Evolutionary conservation across 2,888 invertebrate genomes (phyloP).

Genomic region (Erynnis tages): DNA sequence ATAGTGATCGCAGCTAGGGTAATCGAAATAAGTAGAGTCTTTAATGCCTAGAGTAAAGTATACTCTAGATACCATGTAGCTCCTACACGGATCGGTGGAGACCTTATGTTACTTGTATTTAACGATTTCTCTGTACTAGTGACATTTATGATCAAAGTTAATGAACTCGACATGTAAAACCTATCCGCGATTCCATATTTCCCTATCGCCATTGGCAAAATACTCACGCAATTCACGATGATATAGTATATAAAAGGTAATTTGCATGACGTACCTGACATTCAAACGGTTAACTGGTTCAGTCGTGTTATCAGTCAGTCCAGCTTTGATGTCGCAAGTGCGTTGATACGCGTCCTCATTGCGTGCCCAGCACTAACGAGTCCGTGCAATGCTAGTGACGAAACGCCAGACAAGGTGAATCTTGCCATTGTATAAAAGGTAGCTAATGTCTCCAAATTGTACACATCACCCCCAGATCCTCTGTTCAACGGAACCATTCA

Average conservation of each 20-base stretch:
- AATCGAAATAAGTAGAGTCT: too few relatives aligned
- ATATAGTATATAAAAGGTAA: slow-evolving; percentile 24
- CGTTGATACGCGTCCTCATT: slow-evolving; percentile 55
- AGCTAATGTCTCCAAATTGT: slow-evolving; percentile 53
- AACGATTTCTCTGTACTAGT: too few relatives aligned
- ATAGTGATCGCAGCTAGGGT: too few relatives aligned
- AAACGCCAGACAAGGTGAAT: slow-evolving; percentile 76
- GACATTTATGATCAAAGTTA: too few relatives aligned
- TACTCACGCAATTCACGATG: background rate
- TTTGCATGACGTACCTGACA: slow-evolving; percentile 31
- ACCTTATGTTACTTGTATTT: too few relatives aligned
- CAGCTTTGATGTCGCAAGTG: slow-evolving; percentile 53
- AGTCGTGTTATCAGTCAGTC: slow-evolving; percentile 49
- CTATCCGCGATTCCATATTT: too few relatives aligned
- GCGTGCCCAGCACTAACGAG: slow-evolving; percentile 57
- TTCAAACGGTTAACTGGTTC: slow-evolving; percentile 39
- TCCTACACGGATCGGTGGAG: too few relatives aligned
- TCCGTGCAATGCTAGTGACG: slow-evolving; percentile 58
- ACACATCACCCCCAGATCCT: slow-evolving; percentile 64
- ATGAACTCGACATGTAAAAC: too few relatives aligned
- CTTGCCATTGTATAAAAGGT: slow-evolving; percentile 73
- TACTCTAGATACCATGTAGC: too few relatives aligned
- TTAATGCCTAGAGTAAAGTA: too few relatives aligned
- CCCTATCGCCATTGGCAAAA: slow-evolving; percentile 1
- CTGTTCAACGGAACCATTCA: slow-evolving; percentile 53